Conservation (phyloP, 1,140 invertebrate genomes). For the Drosophila lowei region DNA sequence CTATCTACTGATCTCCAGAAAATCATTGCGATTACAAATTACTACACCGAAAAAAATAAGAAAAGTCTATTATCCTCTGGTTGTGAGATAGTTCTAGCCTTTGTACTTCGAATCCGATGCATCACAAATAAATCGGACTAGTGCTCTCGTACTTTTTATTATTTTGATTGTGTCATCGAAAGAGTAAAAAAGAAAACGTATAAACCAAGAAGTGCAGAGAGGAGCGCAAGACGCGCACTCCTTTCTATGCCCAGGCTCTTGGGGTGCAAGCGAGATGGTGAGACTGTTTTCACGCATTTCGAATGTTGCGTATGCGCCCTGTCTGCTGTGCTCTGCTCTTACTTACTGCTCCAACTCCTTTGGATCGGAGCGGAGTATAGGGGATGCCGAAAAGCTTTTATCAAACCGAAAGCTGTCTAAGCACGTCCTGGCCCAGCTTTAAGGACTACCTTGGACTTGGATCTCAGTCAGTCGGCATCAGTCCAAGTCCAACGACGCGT, state of each 20-base stretch:
- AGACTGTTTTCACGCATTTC: conserved; percentile 5
- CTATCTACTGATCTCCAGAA: too few species aligned
- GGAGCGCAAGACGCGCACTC: neutral
- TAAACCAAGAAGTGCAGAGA: neutral
- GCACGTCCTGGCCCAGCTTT: conserved; percentile 3
- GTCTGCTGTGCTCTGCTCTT: conserved; percentile 2
- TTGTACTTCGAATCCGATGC: too few species aligned
- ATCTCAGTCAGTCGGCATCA: conserved; percentile 64
- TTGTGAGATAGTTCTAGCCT: too few species aligned
- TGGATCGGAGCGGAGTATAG: too few species aligned
- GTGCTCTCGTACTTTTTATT: conserved; percentile 8
- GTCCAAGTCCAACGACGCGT: conserved; percentile 71
- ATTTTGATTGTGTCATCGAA: conserved; percentile 34
- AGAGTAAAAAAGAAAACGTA: conserved; percentile 27
- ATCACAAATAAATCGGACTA: too few species aligned
- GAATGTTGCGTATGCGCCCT: conserved; percentile 47
- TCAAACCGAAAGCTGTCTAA: too few species aligned
- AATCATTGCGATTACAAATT: too few species aligned
- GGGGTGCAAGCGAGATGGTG: neutral
- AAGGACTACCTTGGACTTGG: neutral
- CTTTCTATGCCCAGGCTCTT: neutral
- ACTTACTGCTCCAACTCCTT: conserved; percentile 1
- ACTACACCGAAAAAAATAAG: too few species aligned
- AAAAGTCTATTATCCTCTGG: too few species aligned
- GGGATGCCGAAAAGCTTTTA: too few species aligned